Evolutionary conservation across 2,113 vertebrate genomes (phyloP).

Genomic region (Rhinolophus sinicus): DNA sequence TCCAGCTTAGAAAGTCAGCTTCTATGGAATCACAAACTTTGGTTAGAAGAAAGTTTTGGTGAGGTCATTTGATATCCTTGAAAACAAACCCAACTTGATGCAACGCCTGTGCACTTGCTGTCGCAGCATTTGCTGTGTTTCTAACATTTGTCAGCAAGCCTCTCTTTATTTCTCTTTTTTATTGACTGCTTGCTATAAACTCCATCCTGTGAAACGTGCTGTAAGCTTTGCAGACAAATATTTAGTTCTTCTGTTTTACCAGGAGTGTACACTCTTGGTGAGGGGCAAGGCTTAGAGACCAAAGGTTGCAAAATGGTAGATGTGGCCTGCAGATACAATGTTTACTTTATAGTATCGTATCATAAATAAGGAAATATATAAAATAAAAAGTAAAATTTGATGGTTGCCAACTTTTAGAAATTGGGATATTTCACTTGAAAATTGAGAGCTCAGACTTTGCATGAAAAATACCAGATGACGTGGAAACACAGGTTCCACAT

Average conservation of each 20-base stretch:
- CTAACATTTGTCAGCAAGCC: slow-evolving; percentile 17
- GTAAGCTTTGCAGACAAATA: slow-evolving; percentile 28
- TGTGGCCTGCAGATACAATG: neutral
- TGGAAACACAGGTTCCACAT: neutral
- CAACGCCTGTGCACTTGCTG: neutral
- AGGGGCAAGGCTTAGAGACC: neutral
- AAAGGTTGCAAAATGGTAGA: neutral
- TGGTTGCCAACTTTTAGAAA: neutral
- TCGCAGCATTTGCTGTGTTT: neutral
- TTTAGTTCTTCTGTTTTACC: neutral
- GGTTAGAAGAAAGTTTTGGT: neutral
- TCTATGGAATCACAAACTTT: neutral
- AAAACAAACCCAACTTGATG: slow-evolving; percentile 4
- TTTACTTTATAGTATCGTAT: neutral
- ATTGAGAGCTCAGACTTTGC: neutral
- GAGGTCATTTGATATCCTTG: slow-evolving; percentile 38
- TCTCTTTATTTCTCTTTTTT: slow-evolving; percentile 14
- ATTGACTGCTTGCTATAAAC: neutral
- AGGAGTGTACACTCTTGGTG: neutral
- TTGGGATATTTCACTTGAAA: neutral
- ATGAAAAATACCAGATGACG: neutral
- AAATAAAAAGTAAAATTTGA: neutral
- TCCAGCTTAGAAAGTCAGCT: neutral
- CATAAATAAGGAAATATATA: neutral
- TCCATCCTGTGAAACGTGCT: neutral